Conservation (phyloP, 2,888 invertebrate species). For the Machimus rusticus region DNA sequence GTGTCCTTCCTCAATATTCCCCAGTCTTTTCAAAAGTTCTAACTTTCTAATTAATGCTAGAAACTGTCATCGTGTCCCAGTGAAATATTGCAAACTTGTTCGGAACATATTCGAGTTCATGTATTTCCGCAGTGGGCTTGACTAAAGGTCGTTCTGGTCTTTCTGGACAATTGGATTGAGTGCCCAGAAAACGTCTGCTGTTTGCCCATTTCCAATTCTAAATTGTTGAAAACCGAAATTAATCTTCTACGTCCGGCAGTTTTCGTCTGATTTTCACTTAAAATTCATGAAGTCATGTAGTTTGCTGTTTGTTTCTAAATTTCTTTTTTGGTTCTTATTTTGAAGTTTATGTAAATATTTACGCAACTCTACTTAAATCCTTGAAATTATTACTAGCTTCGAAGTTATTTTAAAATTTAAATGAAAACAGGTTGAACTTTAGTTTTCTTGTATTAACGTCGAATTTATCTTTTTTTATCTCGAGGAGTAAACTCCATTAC, state of each 20-base stretch:
- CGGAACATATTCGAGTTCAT: background rate
- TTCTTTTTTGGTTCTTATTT: background rate
- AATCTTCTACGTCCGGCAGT: background rate
- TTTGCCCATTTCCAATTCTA: background rate
- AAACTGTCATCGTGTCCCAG: background rate
- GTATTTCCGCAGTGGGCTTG: background rate
- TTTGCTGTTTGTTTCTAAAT: background rate
- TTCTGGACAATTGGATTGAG: background rate
- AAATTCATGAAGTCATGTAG: background rate
- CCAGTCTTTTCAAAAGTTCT: background rate
- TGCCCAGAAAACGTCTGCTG: background rate
- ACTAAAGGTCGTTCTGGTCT: background rate
- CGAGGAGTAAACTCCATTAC: too few species aligned
- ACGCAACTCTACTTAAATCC: background rate
- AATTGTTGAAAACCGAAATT: background rate
- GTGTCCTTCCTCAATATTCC: background rate
- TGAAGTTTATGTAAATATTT: background rate
- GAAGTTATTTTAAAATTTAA: background rate
- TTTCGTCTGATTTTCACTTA: background rate
- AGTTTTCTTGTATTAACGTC: too few species aligned
- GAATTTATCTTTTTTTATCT: too few species aligned
- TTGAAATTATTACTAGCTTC: background rate
- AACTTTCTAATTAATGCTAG: background rate
- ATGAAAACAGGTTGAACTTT: background rate
- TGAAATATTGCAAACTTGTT: background rate